Conservation (phyloP, 2,888 invertebrate genomes). For the Encarsia formosa region DNA sequence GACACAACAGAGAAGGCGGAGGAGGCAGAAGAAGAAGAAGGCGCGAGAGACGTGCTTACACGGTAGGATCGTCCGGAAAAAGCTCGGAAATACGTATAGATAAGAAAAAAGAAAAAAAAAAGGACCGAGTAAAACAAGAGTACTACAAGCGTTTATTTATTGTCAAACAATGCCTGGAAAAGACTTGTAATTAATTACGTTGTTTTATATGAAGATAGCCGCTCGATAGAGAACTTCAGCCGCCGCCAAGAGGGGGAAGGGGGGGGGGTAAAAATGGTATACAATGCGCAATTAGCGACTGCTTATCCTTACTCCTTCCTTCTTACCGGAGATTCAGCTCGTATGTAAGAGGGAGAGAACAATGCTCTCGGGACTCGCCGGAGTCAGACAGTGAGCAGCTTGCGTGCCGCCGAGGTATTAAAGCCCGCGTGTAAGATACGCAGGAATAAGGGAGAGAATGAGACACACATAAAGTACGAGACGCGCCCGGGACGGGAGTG, state of each 20-base stretch:
- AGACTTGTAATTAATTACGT: conserved; percentile 51
- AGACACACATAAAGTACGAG: not conserved
- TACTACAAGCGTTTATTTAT: conserved; percentile 44
- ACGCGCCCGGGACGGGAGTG: not conserved
- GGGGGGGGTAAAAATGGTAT: conserved; percentile 42
- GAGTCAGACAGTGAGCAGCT: conserved; percentile 35
- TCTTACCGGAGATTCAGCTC: not conserved
- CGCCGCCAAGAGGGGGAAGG: conserved; percentile 24
- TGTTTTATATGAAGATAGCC: conserved; percentile 51
- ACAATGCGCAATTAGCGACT: conserved; percentile 50
- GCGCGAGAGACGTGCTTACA: conserved; percentile 10
- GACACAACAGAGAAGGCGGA: conserved; percentile 5
- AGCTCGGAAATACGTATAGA: conserved; percentile 9
- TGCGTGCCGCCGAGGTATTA: conserved; percentile 38
- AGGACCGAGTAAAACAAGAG: conserved; percentile 28
- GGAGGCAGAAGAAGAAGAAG: not conserved
- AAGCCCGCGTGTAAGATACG: conserved; percentile 5
- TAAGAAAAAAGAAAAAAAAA: conserved; percentile 8
- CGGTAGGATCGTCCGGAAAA: conserved; percentile 5
- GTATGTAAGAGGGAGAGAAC: conserved; percentile 30
- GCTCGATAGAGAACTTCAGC: conserved; percentile 48
- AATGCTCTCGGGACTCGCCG: conserved; percentile 31
- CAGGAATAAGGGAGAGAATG: not conserved
- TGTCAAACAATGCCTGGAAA: conserved; percentile 49
- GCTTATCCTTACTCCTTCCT: conserved; percentile 2